These are phyloP conservation scores for Pomatorhinus ruficollis DNA, from an alignment of 2,113 vertebrate genomes.

Conservation along the genomic window DNA sequence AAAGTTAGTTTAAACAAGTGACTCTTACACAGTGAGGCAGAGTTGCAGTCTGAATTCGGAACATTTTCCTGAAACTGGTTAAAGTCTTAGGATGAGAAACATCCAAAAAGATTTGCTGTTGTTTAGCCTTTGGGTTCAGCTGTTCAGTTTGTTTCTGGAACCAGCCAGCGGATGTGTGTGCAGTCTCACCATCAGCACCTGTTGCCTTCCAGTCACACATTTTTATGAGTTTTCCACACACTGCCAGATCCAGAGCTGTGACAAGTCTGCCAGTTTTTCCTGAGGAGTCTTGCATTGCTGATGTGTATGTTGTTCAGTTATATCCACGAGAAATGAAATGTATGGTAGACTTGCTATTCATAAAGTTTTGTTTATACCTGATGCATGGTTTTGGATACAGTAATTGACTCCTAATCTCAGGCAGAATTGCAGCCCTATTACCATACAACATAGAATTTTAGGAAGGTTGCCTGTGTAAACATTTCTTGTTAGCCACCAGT, in stretches of 20 bases:
- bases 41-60: not conserved
- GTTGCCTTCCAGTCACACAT: not conserved
- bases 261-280: not conserved
- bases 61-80: not conserved
- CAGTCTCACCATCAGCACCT: not conserved
- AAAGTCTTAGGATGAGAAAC: not conserved
- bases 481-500: not conserved
- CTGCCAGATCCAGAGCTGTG: not conserved
- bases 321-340: not conserved
- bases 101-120: not conserved
- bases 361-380: not conserved
- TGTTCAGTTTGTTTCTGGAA: slow-evolving; percentile 22
- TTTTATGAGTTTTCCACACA: not conserved
- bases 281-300: not conserved
- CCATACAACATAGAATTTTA: not conserved
- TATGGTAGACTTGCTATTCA: not conserved
- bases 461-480: not conserved
- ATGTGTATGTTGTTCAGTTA: not conserved
- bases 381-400: not conserved
- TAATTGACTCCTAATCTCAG: not conserved
- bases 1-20: not conserved
- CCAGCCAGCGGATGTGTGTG: not conserved
- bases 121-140: not conserved
- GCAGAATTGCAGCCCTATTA: not conserved
- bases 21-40: not conserved